Conservation (phyloP, 2,797 vertebrate species). For the Phoeniculus purpureus region DNA sequence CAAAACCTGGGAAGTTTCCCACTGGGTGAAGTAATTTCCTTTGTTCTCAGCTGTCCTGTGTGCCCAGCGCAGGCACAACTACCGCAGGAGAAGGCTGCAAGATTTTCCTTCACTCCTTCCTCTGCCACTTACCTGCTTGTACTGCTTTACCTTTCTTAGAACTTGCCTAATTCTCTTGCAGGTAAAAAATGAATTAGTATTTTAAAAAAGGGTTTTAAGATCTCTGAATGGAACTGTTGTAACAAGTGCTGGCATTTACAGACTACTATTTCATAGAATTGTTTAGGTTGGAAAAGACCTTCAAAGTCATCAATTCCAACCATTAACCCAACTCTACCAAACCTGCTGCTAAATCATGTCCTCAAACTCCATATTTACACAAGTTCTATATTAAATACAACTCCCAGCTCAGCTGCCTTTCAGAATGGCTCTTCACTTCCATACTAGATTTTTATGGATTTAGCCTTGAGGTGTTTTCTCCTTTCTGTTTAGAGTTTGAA, state of each 20-base stretch:
- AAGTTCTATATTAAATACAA: not conserved
- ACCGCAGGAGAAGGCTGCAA: not conserved
- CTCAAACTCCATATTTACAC: too few relatives aligned
- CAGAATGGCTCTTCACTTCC: not conserved
- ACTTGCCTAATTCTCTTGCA: not conserved
- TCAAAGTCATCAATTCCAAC: too few relatives aligned
- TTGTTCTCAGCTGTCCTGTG: fast-evolving
- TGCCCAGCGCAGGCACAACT: not conserved
- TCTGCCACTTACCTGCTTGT: not conserved
- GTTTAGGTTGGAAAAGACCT: too few relatives aligned
- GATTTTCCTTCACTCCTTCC: not conserved
- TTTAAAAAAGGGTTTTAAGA: not conserved
- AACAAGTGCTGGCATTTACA: not conserved
- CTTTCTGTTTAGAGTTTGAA: not conserved
- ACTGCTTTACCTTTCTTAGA: not conserved
- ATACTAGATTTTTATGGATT: not conserved
- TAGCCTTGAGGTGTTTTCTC: not conserved
- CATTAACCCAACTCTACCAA: too few relatives aligned
- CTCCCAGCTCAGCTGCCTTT: not conserved
- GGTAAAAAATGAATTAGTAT: not conserved
- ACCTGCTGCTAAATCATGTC: too few relatives aligned
- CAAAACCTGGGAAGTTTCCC: not conserved
- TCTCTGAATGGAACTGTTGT: not conserved
- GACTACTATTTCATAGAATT: not conserved
- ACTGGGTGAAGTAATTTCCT: not conserved